Base-by-base conservation (phyloP, 2,113 vertebrate species). In the Oenanthe melanoleuca region DNA sequence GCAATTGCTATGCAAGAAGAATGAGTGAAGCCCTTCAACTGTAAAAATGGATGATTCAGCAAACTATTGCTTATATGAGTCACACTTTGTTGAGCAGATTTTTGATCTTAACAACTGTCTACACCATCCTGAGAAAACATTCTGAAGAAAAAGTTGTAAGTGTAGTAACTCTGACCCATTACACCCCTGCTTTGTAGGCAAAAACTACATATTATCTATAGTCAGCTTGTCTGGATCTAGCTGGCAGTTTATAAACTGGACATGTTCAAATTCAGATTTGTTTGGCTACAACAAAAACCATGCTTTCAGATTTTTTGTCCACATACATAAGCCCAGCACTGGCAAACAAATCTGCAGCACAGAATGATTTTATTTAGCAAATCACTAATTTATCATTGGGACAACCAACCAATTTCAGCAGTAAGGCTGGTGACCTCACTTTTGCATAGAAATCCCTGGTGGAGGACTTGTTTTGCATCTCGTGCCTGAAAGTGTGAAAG, bases 11-110 rank as follows among this genome's bases (percentile, higher is more conserved):
- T 74, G 69, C 60, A 59, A 91, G 64, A 70, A 91, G 40, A 56
- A 82, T 80, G n/a, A 93, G 45, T 75, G 91, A 92, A 95, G 55
- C 53, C 42, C 49, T 92, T 95, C 65, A 69, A 65, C 69, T 85
- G 83, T 86, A 59, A 87, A 97, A 96, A 87, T 28, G 14, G 37
- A 65, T 91, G 73, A 95, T 87, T 87, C 89, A 61, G 86, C 91
- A 91, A 92, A 82, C 66, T 61, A 21, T 45, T 95, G 53, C 52
- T 88, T 86, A 6, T 50, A 33, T 91, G 92, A 97, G 69, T 91
- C 83, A 94, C 28, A 25, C 22, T 71, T 52, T 74, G 47, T 63
- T 80, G 86, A 91, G 53, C 45, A 91, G 47, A 74, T 74, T 92
- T 94, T 80, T 93, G 31, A 71, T 70, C 61, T 56, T 86, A 67